Evolutionary conservation across 2,888 invertebrate species (phyloP).

Genomic region (Euzophera pinguis): DNA sequence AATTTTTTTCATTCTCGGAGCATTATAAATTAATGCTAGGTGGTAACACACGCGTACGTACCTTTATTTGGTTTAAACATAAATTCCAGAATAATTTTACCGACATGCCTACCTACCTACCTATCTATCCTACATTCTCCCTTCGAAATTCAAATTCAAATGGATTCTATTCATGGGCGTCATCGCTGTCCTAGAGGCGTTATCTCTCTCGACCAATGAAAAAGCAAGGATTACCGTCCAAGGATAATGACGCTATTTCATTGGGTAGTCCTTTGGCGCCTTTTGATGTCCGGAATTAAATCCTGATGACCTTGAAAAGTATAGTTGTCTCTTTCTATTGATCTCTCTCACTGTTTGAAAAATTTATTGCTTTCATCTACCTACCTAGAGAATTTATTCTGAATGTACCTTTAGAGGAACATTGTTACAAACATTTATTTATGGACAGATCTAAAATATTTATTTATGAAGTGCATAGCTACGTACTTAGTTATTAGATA

Average conservation of each 20-base stretch:
- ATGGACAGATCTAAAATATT: too few species aligned
- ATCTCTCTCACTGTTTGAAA: background rate
- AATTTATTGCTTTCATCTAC: too few species aligned
- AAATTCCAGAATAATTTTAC: too few species aligned
- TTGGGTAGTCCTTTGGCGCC: constrained; percentile 49
- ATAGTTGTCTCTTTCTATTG: constrained; percentile 48
- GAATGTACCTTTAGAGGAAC: too few species aligned
- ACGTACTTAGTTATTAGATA: too few species aligned
- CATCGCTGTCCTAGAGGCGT: constrained; percentile 50
- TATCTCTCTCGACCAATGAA: constrained; percentile 66
- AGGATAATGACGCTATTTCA: constrained; percentile 56
- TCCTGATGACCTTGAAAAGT: constrained; percentile 56
- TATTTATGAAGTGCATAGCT: too few species aligned
- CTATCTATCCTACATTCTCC: constrained; percentile 29
- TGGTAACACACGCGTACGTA: too few species aligned
- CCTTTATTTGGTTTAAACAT: too few species aligned
- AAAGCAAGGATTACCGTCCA: constrained; percentile 60
- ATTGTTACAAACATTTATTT: too few species aligned
- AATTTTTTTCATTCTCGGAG: too few species aligned
- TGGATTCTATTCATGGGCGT: constrained; percentile 64
- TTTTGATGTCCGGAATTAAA: constrained; percentile 61
- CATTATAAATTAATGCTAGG: too few species aligned
- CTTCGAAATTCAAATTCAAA: constrained; percentile 66
- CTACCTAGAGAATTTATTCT: too few species aligned
- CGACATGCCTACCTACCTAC: background rate